Percentiles rank a stretch among this genome's conserved stretches.
These are phyloP conservation scores for Epinotia nisella DNA, from an alignment of 2,888 invertebrate genomes.

Conservation along the genomic window DNA sequence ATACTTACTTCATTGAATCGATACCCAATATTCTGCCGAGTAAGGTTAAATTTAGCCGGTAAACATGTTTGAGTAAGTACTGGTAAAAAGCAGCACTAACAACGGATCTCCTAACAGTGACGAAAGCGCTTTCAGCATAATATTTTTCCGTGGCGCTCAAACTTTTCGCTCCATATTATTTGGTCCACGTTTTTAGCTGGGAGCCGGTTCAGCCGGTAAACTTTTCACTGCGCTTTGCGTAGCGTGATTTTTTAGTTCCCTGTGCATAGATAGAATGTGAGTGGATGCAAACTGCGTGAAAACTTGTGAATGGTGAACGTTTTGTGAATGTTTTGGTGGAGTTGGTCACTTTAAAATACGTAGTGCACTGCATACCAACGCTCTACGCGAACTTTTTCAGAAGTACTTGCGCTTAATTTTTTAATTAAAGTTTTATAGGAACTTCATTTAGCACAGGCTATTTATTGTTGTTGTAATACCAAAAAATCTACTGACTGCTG, in stretches of 20 bases:
- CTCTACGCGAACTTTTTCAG: not conserved
- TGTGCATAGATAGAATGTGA: constrained; percentile 25
- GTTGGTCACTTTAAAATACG: constrained; percentile 18
- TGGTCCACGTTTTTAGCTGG: constrained; percentile 29
- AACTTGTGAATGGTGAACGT: constrained; percentile 18
- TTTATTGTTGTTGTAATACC: too few species aligned
- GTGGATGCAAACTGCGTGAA: constrained; percentile 22
- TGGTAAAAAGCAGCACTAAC: constrained; percentile 4
- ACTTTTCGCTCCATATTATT: constrained; percentile 35
- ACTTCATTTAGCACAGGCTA: too few species aligned
- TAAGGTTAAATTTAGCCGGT: not conserved
- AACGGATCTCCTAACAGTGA: constrained; percentile 15
- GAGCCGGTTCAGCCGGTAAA: constrained; percentile 8
- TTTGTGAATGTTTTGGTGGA: constrained; percentile 6
- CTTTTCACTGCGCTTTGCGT: constrained; percentile 31
- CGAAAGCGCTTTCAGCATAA: constrained; percentile 38
- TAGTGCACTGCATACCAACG: not conserved
- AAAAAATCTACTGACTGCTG: too few species aligned
- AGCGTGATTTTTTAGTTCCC: constrained; percentile 30
- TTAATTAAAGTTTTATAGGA: too few species aligned
- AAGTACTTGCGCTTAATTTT: not conserved
- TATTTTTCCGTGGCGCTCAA: constrained; percentile 34
- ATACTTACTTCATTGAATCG: too few species aligned
- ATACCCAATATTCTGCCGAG: too few species aligned
- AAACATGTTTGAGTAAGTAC: not conserved